Conservation (phyloP, 1,140 invertebrate genomes). For the Capitella teleta region DNA sequence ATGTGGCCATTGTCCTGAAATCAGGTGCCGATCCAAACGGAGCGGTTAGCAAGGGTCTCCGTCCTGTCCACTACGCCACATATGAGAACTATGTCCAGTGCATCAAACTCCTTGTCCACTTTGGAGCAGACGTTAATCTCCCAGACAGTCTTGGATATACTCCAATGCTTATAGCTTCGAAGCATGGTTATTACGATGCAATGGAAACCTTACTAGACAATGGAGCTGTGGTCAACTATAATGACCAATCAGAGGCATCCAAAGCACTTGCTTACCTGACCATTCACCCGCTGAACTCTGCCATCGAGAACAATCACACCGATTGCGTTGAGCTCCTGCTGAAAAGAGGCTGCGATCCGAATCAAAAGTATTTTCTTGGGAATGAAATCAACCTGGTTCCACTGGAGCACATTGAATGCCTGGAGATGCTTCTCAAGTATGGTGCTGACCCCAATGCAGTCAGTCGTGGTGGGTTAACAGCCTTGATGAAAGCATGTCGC, state of each 20-base stretch:
- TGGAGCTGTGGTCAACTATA: constrained; percentile 68
- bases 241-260: constrained; percentile 10
- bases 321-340: constrained; percentile 53
- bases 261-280: constrained; percentile 25
- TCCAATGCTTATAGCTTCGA: constrained; percentile 71
- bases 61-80: constrained; percentile 82
- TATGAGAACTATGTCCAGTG: constrained; percentile 67
- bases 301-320: constrained; percentile 74
- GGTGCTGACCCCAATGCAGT: constrained; percentile 74
- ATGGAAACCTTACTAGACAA: constrained; percentile 58
- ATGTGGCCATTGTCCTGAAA: constrained; percentile 47
- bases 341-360: constrained; percentile 57
- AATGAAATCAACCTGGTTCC: constrained; percentile 75
- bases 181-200: constrained; percentile 56
- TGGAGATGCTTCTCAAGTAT: constrained; percentile 68
- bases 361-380: constrained; percentile 64
- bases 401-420: constrained; percentile 59
- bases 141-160: constrained; percentile 82
- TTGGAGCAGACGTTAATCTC: constrained; percentile 70
- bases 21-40: constrained; percentile 37
- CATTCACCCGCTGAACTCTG: constrained; percentile 41
- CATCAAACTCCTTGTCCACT: constrained; percentile 41
- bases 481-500: constrained; percentile 56
- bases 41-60: constrained; percentile 53
- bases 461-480: constrained; percentile 63